Conservation (phyloP, 2,888 invertebrate species). For the Chymomyza procnemis region DNA sequence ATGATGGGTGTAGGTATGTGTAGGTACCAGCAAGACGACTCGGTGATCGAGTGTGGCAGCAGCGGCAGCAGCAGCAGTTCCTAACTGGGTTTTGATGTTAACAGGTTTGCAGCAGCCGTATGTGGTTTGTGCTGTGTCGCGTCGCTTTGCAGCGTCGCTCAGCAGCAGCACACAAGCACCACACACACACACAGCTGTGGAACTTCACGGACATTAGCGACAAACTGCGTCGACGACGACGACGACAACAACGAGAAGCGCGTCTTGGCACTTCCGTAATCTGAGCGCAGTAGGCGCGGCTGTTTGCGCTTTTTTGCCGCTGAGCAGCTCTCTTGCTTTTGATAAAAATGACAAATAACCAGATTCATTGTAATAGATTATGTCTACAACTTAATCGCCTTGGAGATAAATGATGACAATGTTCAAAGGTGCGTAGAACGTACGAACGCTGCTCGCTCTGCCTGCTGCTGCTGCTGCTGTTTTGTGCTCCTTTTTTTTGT, state of each 20-base stretch:
- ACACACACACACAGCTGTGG: conserved; percentile 57
- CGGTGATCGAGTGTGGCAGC: neutral
- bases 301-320: conserved; percentile 72
- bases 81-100: conserved; percentile 74
- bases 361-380: conserved; percentile 79
- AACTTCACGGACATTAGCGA: conserved; percentile 69
- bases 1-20: conserved; percentile 61
- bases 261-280: conserved; percentile 72
- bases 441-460: neutral
- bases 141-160: conserved; percentile 33
- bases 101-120: conserved; percentile 71
- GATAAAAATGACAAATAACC: conserved; percentile 77
- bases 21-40: neutral
- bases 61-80: conserved; percentile 20
- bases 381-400: conserved; percentile 79
- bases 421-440: conserved; percentile 42
- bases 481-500: conserved; percentile 14
- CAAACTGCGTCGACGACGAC: conserved; percentile 16
- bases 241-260: neutral
- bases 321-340: conserved; percentile 43
- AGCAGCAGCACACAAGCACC: conserved; percentile 3
- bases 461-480: neutral
- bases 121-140: conserved; percentile 22
- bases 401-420: conserved; percentile 77
- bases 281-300: conserved; percentile 77